phyloP scores from a whole-genome alignment of 2,888 invertebrate genomes.

The Lymantria dispar region DNA sequence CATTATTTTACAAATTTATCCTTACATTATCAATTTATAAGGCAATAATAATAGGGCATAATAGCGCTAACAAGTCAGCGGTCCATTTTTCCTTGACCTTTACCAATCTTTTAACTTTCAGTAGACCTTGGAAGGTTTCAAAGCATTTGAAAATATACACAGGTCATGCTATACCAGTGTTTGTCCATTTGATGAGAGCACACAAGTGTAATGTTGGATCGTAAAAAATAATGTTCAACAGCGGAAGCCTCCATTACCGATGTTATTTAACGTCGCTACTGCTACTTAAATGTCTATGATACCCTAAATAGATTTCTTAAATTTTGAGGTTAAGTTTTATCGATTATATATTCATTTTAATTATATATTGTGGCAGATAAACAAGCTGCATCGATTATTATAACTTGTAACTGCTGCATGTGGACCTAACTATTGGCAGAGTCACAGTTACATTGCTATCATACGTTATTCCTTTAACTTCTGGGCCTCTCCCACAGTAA shows the following conservation, averaged over 20 bases:
- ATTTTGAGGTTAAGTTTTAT: neutral
- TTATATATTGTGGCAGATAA: no score
- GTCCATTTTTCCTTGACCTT: conserved; percentile 20
- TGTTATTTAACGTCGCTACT: conserved; percentile 22
- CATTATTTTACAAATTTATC: no score
- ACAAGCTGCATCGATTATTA: no score
- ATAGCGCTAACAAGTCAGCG: no score
- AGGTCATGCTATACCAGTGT: conserved; percentile 26
- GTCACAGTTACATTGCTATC: no score
- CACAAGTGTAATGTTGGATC: conserved; percentile 40
- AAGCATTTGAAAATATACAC: conserved; percentile 8
- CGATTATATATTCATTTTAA: no score
- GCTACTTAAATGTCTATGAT: conserved; percentile 3
- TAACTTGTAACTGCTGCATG: no score
- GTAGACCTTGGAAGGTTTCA: conserved; percentile 4
- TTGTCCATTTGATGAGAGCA: conserved; percentile 33
- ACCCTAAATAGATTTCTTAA: neutral
- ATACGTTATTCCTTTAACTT: no score
- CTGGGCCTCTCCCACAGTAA: no score
- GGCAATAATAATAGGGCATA: no score
- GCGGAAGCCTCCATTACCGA: conserved; percentile 21
- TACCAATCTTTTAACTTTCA: conserved; percentile 2
- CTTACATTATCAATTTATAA: no score
- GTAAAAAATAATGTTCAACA: conserved; percentile 45
- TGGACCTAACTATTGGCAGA: no score